Conservation (phyloP, 2,113 vertebrate species). For the Tamias sibiricus region DNA sequence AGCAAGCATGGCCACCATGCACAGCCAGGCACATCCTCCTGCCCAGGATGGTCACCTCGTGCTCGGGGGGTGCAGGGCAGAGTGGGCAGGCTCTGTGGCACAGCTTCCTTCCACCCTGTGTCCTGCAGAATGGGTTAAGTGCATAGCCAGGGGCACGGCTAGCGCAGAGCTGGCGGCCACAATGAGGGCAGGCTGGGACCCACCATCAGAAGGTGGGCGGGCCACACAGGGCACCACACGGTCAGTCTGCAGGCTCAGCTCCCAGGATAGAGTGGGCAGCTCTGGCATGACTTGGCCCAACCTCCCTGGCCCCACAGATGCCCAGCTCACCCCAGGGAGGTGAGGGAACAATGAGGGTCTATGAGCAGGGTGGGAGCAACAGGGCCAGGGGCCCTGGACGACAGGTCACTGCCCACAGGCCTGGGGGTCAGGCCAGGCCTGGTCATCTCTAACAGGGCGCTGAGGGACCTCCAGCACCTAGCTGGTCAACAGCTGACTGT, state of each 20-base stretch:
- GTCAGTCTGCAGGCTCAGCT: neutral
- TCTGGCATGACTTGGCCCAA: neutral
- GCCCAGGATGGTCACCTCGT: no score
- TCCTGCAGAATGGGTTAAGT: neutral
- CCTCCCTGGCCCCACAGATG: no score
- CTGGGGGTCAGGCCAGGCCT: no score
- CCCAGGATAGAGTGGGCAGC: neutral
- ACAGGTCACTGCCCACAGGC: neutral
- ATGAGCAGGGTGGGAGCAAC: constrained; percentile 11
- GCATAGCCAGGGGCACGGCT: neutral
- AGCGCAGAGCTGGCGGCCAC: neutral
- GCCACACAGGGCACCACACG: neutral
- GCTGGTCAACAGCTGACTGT: neutral
- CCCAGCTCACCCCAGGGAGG: neutral
- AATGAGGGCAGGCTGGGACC: neutral
- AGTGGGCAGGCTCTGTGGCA: neutral
- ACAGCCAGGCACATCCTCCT: neutral
- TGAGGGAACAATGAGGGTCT: constrained; percentile 75
- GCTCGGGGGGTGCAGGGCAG: neutral
- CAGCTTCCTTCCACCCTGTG: neutral
- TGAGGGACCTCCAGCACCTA: neutral
- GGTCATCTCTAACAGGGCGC: neutral
- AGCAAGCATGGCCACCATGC: no score
- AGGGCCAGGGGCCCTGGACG: neutral
- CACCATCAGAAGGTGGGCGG: neutral